Evolutionary conservation across 2,797 vertebrate species (phyloP).

Genomic region (Balearica regulorum): DNA sequence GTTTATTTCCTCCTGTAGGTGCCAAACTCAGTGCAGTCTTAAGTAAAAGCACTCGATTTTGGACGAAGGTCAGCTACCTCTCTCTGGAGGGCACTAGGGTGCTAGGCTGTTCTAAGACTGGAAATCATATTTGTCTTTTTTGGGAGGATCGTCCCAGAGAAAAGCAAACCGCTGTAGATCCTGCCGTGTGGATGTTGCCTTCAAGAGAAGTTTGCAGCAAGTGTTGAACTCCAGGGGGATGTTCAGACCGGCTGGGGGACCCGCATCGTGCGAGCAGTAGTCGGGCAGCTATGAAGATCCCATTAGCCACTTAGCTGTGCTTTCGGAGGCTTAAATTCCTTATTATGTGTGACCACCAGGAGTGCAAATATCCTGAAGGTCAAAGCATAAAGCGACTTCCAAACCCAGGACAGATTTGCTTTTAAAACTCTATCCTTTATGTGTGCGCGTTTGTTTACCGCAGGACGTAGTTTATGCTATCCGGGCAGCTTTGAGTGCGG

Average conservation of each 20-base stretch:
- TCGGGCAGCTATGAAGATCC: background rate
- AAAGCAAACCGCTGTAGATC: background rate
- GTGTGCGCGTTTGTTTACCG: background rate
- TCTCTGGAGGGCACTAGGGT: background rate
- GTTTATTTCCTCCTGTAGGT: background rate
- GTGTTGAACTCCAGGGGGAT: background rate
- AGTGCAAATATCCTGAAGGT: background rate
- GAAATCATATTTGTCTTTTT: background rate
- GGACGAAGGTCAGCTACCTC: background rate
- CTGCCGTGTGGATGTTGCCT: background rate
- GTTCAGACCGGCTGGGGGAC: background rate
- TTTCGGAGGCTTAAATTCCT: background rate
- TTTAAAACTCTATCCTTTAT: background rate
- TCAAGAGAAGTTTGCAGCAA: background rate
- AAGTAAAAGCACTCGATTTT: background rate
- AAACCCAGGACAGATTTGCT: background rate
- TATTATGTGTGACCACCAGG: too few relatives aligned
- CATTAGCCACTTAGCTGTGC: background rate
- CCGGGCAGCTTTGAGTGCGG: background rate
- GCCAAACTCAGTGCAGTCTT: background rate
- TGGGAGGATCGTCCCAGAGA: background rate
- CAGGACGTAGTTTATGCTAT: background rate
- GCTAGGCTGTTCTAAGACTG: background rate
- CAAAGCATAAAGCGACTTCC: background rate
- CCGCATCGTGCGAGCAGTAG: too few relatives aligned